phyloP scores from a whole-genome alignment of 2,797 vertebrate genomes.

The Scolopax bukidnonensis region DNA sequence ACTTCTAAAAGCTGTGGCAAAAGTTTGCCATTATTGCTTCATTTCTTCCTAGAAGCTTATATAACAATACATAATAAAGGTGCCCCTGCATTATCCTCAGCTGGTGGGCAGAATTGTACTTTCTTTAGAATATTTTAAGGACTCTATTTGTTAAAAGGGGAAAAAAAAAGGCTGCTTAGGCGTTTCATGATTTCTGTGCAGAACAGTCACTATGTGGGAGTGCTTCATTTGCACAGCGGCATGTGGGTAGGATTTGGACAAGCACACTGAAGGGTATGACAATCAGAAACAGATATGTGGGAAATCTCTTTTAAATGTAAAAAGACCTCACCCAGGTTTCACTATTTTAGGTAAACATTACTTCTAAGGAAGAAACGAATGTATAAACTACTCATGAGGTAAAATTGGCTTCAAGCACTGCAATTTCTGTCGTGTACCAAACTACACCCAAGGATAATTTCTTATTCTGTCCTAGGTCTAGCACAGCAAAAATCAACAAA shows the following conservation, averaged over 20 bases:
- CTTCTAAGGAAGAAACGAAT: slow-evolving; percentile 8
- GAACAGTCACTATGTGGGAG: slow-evolving; percentile 70
- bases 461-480: slow-evolving; percentile 45
- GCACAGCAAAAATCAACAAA: slow-evolving; percentile 49
- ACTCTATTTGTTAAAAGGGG: slow-evolving; percentile 25
- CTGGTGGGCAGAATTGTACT: slow-evolving; percentile 40
- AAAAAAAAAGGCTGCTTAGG: background rate
- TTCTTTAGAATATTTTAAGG: slow-evolving; percentile 18
- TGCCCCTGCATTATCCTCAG: slow-evolving; percentile 10
- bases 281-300: slow-evolving; percentile 63
- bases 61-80: slow-evolving; percentile 19
- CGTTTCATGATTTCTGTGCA: slow-evolving; percentile 62
- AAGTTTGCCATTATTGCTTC: background rate
- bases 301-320: slow-evolving; percentile 66
- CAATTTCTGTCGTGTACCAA: background rate
- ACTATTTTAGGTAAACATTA: slow-evolving; percentile 7
- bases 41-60: background rate
- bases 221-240: slow-evolving; percentile 64
- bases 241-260: slow-evolving; percentile 72
- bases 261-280: slow-evolving; percentile 57
- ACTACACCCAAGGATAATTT: background rate
- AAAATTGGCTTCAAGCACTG: background rate
- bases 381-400: background rate
- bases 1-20: background rate
- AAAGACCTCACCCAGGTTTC: slow-evolving; percentile 33